Evolutionary conservation across 2,113 vertebrate species (phyloP), one percentile per base, ranked within the genome.

Genomic region (Parus major): DNA sequence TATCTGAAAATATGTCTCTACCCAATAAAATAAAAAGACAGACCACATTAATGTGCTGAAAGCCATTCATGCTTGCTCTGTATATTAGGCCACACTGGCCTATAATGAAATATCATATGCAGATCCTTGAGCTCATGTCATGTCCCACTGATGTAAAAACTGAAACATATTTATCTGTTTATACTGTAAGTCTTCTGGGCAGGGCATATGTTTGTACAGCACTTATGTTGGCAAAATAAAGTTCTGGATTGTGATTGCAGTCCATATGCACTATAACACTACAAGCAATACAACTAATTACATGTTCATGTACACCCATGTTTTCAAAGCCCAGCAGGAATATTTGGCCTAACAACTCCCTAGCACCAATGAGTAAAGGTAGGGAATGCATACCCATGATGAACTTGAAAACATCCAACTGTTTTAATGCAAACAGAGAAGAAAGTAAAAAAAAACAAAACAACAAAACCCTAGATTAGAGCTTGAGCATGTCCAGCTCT

Each of bases 151-250:
- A 94, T 0, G 0, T 59, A 82, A 79, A 92, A 93, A 76, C 5
- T 35, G 44, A 85, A 80, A 85, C 23, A 39, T 85, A 82, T 80
- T 94, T 88, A 82, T 93, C 72, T 93, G 79, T 90, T 94, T 90
- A 80, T n/a, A 56, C 33, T 88, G 44, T 29, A 86, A 86, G 49
- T 72, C 53, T 92, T 92, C 57, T 0, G 53, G 70, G 41, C 57
- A 93, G 66, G 82, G 75, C 71, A 82, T 72, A 76, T 64, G 82
- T 76, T 90, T 71, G 36, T 70, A 72, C 35, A 76, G 52, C 66
- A 82, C 35, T 94, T 39, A 39, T 39, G 36, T 39, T 76, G 86
- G 88, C 75, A 86, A 92, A 90, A 92, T 35, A 75, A 70, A 84
- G 36, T 80, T 92, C 65, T 92, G 79, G 61, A 79, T 52, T 90